Conservation (phyloP, 37 sponge, comb jelly and placozoan genomes). For the Diacarnus erythraeanus region DNA sequence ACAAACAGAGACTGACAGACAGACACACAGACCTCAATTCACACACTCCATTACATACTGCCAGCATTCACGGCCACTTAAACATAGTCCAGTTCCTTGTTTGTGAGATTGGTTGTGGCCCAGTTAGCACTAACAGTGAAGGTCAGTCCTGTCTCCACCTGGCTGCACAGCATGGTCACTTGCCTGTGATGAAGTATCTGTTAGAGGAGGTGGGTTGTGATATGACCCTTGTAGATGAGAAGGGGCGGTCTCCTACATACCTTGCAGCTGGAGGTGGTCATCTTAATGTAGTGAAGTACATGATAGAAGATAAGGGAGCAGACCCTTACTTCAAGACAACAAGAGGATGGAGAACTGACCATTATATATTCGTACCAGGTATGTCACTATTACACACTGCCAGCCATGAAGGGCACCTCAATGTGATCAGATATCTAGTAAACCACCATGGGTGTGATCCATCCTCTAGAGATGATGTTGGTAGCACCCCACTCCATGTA, state of each 20-base stretch:
- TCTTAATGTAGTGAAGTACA: slow-evolving; percentile 3
- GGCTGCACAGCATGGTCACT: slow-evolving; percentile 9
- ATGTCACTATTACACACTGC: slow-evolving; percentile 31
- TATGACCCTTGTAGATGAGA: neutral
- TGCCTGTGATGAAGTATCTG: neutral
- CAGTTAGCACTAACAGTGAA: neutral
- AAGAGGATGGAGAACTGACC: neutral
- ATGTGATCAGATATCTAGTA: slow-evolving; percentile 17
- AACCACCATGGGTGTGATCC: too few species aligned
- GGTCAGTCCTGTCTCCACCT: neutral
- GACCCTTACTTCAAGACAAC: neutral
- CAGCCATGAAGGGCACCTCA: slow-evolving; percentile 16
- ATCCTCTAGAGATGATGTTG: too few species aligned
- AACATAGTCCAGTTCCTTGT: neutral
- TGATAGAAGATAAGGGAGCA: neutral
- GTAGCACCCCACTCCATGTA: too few species aligned
- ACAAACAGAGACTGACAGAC: too few species aligned
- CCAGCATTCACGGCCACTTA: neutral
- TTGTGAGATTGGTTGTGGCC: neutral
- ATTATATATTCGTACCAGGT: neutral
- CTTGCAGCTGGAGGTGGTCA: slow-evolving; percentile 6
- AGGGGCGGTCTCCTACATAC: neutral
- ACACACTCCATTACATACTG: neutral
- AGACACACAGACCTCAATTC: neutral
- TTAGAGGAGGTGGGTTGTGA: neutral